Evolutionary conservation across 1,140 invertebrate species (phyloP).

Genomic region (Rhopalosiphum maidis): DNA sequence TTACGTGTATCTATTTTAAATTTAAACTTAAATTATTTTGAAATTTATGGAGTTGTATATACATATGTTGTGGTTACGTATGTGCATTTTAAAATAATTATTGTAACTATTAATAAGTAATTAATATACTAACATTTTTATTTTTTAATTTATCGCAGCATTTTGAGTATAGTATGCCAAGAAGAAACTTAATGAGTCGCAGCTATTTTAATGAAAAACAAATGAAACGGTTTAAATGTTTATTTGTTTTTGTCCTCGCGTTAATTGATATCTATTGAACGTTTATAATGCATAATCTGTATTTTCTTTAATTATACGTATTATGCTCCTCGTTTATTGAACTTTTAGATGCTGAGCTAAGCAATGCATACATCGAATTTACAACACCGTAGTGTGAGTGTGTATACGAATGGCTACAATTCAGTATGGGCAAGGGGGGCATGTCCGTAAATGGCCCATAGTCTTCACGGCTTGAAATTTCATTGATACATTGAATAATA

Average conservation of each 20-base stretch:
- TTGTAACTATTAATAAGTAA: background rate
- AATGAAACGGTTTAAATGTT: background rate
- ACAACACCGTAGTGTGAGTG: background rate
- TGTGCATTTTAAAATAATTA: background rate
- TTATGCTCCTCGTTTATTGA: background rate
- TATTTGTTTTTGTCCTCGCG: background rate
- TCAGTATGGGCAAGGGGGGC: too few relatives aligned
- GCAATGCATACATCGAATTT: background rate
- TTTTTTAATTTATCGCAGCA: background rate
- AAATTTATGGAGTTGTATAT: background rate
- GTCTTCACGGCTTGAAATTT: too few relatives aligned
- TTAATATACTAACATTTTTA: background rate
- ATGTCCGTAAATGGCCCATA: too few relatives aligned
- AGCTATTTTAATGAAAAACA: background rate
- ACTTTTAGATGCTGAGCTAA: background rate
- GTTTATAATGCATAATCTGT: background rate
- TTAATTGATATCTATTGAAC: slow-evolving; percentile 11
- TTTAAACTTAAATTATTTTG: background rate
- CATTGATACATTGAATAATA: too few relatives aligned
- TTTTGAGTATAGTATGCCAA: background rate
- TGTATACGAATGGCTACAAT: background rate
- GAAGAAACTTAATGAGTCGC: background rate
- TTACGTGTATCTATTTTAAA: background rate
- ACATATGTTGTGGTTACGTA: background rate
- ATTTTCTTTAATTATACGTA: background rate